These are phyloP conservation scores for Cavia porcellus DNA, from an alignment of 2,113 vertebrate genomes.

Conservation along the genomic window DNA sequence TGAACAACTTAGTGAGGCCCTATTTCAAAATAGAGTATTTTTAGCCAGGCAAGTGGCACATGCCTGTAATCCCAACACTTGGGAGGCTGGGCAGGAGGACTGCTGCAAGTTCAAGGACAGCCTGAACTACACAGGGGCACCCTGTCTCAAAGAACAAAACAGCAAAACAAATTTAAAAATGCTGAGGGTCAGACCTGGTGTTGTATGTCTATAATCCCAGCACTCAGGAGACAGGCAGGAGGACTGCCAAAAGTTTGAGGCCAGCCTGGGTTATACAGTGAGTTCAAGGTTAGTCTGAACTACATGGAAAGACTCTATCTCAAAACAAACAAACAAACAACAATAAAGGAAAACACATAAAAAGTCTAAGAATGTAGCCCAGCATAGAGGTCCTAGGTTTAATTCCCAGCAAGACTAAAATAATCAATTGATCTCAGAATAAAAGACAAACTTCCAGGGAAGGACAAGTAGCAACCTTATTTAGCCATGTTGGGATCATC, in stretches of 20 bases:
- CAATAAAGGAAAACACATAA: neutral
- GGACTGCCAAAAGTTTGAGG: neutral
- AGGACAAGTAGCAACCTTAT: neutral
- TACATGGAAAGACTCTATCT: neutral
- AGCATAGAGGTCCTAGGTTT: neutral
- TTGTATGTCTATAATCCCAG: neutral
- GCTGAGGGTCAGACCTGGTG: neutral
- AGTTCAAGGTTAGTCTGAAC: neutral
- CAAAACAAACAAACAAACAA: neutral
- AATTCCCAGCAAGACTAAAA: neutral
- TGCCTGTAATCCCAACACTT: neutral
- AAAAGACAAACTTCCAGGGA: neutral
- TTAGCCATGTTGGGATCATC: constrained; percentile 33
- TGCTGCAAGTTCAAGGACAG: neutral
- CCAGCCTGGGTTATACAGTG: neutral
- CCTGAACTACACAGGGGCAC: neutral
- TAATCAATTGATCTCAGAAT: constrained; percentile 28
- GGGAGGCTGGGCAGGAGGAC: neutral
- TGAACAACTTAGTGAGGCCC: neutral
- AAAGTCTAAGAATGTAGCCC: neutral
- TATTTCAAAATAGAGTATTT: neutral
- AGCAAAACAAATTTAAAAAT: neutral
- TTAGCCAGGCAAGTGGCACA: neutral
- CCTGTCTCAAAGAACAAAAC: neutral
- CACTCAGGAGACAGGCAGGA: neutral